A percentile compares a stretch with the other conserved stretches of the same genome.
These are phyloP conservation scores for Hylaea fasciaria DNA, from an alignment of 2,888 invertebrate species.

Conservation along the genomic window DNA sequence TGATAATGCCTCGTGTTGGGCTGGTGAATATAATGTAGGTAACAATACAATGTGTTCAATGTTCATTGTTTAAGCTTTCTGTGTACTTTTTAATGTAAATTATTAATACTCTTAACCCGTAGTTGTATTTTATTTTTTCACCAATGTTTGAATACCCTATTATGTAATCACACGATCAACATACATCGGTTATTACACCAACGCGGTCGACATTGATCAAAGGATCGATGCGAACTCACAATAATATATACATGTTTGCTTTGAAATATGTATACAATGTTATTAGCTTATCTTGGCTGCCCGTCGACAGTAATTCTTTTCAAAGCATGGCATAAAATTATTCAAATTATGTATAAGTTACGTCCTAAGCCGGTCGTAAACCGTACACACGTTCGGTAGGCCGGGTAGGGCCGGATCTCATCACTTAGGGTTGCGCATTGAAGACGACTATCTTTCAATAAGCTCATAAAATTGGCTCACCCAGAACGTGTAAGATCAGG, in stretches of 20 bases:
- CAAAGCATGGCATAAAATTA: conserved; percentile 76
- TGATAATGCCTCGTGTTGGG: conserved; percentile 42
- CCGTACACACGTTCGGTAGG: conserved; percentile 79
- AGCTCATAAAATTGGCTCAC: conserved; percentile 74
- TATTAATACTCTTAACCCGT: too few species aligned
- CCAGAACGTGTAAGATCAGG: conserved; percentile 56
- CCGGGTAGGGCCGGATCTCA: conserved; percentile 77
- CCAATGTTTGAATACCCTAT: too few species aligned
- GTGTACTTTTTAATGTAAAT: neutral
- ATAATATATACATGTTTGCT: neutral
- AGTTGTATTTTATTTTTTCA: too few species aligned
- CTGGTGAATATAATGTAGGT: conserved; percentile 34
- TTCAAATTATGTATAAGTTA: conserved; percentile 82
- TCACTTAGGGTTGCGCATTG: conserved; percentile 75
- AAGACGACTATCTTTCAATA: conserved; percentile 76
- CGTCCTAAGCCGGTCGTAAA: conserved; percentile 80
- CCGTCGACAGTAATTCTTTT: conserved; percentile 70
- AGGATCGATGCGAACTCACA: too few species aligned
- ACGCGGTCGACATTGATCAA: too few species aligned
- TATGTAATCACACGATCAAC: too few species aligned
- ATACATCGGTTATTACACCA: too few species aligned
- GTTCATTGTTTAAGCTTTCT: too few species aligned
- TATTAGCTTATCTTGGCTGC: conserved; percentile 60
- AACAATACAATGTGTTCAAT: conserved; percentile 2
- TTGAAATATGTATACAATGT: conserved; percentile 3